Evolutionary conservation across 2,797 vertebrate genomes (phyloP).

Genomic region (Synanceia verrucosa): DNA sequence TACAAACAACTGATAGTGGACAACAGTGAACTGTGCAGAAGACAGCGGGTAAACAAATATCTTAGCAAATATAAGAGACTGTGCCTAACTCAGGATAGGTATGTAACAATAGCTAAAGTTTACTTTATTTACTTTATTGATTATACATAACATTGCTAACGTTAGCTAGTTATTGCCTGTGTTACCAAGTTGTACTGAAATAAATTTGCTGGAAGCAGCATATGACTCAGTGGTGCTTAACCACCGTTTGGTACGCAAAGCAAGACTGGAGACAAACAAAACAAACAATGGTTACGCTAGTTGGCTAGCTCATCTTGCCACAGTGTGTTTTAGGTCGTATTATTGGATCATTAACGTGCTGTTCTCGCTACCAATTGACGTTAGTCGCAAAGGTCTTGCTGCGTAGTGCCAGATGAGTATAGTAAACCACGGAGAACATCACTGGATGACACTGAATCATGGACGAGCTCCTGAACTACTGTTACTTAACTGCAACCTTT

Average conservation of each 20-base stretch:
- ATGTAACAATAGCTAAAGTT: constrained; percentile 1
- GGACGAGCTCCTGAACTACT: not conserved
- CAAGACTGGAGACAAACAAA: not conserved
- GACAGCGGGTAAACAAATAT: not conserved
- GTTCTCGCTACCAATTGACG: no score
- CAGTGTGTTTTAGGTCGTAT: no score
- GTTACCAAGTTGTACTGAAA: constrained; percentile 2
- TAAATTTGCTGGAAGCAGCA: not conserved
- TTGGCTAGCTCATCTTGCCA: not conserved
- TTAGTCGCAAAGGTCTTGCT: not conserved
- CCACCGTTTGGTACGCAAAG: not conserved
- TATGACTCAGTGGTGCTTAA: not conserved
- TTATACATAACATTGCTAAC: constrained; percentile 46
- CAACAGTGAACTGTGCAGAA: not conserved
- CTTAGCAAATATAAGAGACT: not conserved
- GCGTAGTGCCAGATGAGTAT: not conserved
- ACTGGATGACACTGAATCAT: not conserved
- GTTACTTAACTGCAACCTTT: constrained; percentile 8
- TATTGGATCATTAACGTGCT: no score
- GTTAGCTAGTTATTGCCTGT: constrained; percentile 30
- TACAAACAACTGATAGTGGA: not conserved
- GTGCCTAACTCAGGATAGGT: constrained; percentile 2
- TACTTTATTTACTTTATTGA: not conserved
- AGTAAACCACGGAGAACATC: not conserved
- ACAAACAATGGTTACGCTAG: not conserved